phyloP scores from a whole-genome alignment of 2,797 vertebrate species.

The Hapalemur alaotrensis region DNA sequence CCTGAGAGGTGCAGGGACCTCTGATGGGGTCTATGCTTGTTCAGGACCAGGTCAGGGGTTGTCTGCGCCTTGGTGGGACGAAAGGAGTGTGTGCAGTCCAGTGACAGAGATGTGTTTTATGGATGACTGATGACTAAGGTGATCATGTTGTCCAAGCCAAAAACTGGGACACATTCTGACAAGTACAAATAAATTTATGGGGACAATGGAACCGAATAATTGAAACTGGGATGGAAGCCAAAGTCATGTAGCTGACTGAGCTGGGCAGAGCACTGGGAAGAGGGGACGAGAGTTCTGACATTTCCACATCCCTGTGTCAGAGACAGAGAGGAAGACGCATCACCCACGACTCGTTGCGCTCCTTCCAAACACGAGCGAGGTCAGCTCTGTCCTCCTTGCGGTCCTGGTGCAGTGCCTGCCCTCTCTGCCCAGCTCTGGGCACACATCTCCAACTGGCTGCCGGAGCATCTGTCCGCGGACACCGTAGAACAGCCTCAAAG shows the following conservation, averaged over 20 bases:
- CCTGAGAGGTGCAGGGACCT: neutral
- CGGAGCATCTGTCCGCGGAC: neutral
- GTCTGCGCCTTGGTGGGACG: fast-evolving
- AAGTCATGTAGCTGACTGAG: neutral
- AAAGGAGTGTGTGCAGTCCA: fast-evolving
- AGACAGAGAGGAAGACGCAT: neutral
- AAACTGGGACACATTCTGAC: neutral
- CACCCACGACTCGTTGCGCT: fast-evolving
- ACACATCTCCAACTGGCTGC: neutral
- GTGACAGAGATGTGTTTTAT: neutral
- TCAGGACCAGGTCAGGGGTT: neutral
- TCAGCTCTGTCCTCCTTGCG: no score
- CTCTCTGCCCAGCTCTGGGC: no score
- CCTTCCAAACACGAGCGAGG: neutral
- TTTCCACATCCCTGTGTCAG: neutral
- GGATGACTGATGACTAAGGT: neutral
- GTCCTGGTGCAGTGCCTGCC: no score
- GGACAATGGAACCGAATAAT: neutral
- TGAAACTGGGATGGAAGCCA: neutral
- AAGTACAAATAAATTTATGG: neutral
- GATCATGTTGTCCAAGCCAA: neutral
- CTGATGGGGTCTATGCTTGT: neutral
- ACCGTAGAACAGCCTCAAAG: no score
- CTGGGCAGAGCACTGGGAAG: neutral
- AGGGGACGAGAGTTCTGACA: neutral